phyloP scores from a whole-genome alignment of 1,140 invertebrate genomes.

The Drosophila lacertosa region DNA sequence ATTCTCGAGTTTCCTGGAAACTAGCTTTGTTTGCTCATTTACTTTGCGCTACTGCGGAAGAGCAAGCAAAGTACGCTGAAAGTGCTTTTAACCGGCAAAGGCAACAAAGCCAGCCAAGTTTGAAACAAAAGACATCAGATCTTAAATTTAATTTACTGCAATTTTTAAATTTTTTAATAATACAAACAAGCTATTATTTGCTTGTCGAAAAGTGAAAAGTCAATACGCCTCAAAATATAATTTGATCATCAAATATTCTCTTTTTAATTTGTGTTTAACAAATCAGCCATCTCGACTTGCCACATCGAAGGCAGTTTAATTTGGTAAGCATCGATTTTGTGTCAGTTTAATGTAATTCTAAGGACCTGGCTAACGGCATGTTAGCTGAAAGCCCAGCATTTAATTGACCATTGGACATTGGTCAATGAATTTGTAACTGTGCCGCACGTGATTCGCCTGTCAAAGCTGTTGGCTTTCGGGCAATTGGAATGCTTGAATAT shows the following conservation, averaged over 20 bases:
- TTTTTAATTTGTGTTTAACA: slow-evolving; percentile 6
- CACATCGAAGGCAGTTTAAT: slow-evolving; percentile 10
- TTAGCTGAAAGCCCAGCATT: slow-evolving; percentile 15
- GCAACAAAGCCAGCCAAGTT: no score
- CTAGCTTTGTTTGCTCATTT: no score
- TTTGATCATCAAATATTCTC: not conserved
- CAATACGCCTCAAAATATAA: not conserved
- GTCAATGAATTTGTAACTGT: slow-evolving; percentile 37
- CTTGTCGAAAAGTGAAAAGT: not conserved
- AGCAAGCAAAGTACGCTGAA: no score
- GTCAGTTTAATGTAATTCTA: slow-evolving; percentile 44
- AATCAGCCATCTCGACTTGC: not conserved
- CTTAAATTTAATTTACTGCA: no score
- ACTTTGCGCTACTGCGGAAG: no score
- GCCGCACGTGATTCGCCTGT: slow-evolving; percentile 38
- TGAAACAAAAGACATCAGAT: no score
- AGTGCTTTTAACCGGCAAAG: no score
- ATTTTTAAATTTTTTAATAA: no score
- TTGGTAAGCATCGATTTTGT: slow-evolving; percentile 63
- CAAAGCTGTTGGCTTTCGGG: slow-evolving; percentile 11
- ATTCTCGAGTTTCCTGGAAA: no score
- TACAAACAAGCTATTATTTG: no score
- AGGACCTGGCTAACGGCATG: slow-evolving; percentile 2
- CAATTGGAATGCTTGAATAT: slow-evolving; percentile 51
- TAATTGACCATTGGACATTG: slow-evolving; percentile 20